Evolutionary conservation across 1,140 invertebrate species (phyloP), one percentile per base, ranked within the genome.

Genomic region (Zaprionus vittiger): DNA sequence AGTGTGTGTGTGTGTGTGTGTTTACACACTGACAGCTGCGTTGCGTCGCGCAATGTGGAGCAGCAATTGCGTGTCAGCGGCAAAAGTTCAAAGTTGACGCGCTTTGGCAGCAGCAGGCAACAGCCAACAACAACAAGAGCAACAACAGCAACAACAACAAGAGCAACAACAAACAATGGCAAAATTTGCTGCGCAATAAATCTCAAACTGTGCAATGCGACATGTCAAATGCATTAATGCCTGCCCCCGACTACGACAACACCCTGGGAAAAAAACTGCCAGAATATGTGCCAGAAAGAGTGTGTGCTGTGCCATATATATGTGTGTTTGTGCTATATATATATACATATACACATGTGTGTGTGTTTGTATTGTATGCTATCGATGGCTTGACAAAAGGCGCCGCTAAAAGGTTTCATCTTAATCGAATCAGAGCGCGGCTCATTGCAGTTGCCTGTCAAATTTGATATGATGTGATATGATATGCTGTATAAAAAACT

Each of bases 71-170:
- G 73, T 75, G 73, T 65, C 73, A 65, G 68, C 73, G 73, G 73
- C 73, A 64, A 72, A 76, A 76, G 73, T 76, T 76, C 73, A 76
- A 76, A 76, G 73, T 76, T 76, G 60, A 76, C 60, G 61, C 71
- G 55, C 67, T 73, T 63, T 52, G 47, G 47, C 20, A 57, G 65
- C 56, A 73, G 71, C 41, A 44, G 41, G 31, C 31, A 34, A 34
- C 31, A 34, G 9, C 9, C 41, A 17, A 17, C 41, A 44, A 17
- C 41, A 44, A 3, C 37, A 34, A 12, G 12, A 37, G 14, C 34
- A 38, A 7, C 4, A 38, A 5, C 12, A 34, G 1, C 34, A 37
- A 14, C 34, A 37, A 37, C 12, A 37, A 11, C 34, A 37, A 5
- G 12, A 37, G 2, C 41, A 44, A 6, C 41, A 17, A 47, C 41